phyloP scores from a whole-genome alignment of 2,113 vertebrate genomes.

The Picathartes gymnocephalus region DNA sequence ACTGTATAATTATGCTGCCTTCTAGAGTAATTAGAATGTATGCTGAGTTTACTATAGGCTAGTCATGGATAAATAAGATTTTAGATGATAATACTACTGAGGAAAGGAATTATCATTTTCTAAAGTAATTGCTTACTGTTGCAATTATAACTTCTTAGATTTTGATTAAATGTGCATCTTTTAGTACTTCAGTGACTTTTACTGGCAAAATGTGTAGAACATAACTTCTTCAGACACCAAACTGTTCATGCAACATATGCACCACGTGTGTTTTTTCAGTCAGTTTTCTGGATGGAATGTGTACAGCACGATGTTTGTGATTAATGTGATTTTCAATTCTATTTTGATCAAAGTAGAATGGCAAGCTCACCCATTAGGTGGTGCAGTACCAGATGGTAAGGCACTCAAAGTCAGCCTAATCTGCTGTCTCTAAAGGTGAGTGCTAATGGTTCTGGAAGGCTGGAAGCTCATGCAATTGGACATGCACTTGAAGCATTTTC shows the following conservation, averaged over 20 bases:
- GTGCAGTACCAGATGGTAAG: neutral
- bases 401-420: neutral
- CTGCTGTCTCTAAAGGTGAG: neutral
- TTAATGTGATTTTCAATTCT: neutral
- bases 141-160: neutral
- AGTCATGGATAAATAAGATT: neutral
- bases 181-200: neutral
- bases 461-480: neutral
- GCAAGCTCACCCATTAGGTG: neutral
- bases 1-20: neutral
- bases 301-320: neutral
- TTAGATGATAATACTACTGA: neutral
- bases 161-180: neutral
- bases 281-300: rapidly evolving
- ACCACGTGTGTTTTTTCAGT: neutral
- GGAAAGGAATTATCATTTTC: neutral
- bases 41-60: neutral
- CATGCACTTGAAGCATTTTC: neutral
- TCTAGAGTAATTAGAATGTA: neutral
- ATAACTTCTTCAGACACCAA: neutral
- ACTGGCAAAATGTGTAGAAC: neutral
- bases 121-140: neutral
- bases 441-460: neutral
- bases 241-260: neutral
- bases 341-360: neutral